Conservation (phyloP, 2,113 vertebrate genomes). For the zebrafish (Danio rerio) region DNA sequence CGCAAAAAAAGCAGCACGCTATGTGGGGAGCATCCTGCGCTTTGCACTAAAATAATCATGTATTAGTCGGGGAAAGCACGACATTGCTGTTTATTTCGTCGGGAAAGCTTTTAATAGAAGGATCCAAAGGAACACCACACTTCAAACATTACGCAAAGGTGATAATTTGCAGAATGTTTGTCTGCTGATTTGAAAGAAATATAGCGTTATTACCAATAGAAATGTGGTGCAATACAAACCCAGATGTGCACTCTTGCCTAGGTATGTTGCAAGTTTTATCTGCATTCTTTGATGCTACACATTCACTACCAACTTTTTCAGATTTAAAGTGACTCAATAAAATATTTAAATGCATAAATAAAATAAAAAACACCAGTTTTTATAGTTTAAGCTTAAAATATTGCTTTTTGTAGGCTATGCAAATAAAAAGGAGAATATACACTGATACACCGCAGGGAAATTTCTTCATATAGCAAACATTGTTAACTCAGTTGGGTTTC, state of each 20-base stretch:
- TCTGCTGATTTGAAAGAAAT: background rate
- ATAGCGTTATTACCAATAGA: background rate
- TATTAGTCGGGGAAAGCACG: conserved; percentile 19
- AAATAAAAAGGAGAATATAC: background rate
- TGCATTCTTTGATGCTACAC: no score
- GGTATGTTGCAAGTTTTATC: background rate
- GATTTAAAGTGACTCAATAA: background rate
- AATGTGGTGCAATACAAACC: background rate
- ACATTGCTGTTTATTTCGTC: conserved; percentile 10
- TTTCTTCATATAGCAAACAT: conserved; percentile 78
- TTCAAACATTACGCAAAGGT: background rate
- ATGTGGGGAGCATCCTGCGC: conserved; percentile 18
- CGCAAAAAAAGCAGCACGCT: background rate
- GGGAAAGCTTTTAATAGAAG: background rate
- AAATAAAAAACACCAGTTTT: background rate
- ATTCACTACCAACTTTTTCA: background rate
- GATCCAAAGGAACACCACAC: background rate
- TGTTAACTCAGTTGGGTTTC: conserved; percentile 77
- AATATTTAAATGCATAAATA: background rate
- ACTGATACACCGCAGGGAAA: conserved; percentile 57
- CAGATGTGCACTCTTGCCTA: background rate
- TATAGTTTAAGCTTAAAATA: no score
- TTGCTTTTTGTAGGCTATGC: background rate
- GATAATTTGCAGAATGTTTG: background rate
- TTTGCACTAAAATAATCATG: conserved; percentile 16